Conservation (phyloP, 2,113 vertebrate genomes). For the Neogobius melanostomus region DNA sequence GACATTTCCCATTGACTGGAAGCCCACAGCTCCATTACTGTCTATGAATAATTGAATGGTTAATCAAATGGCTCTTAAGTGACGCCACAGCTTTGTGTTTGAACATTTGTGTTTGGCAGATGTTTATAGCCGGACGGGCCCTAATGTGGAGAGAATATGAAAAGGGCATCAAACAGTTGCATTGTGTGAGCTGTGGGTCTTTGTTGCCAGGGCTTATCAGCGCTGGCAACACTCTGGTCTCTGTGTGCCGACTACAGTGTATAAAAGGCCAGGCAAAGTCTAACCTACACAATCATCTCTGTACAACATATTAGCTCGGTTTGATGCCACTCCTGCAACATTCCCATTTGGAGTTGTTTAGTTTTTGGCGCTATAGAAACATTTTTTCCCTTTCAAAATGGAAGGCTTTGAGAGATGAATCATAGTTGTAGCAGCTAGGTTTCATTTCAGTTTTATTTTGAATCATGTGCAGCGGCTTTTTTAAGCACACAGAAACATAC, state of each 20-base stretch:
- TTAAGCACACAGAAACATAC: too few relatives aligned
- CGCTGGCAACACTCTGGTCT: slow-evolving; percentile 26
- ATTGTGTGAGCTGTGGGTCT: slow-evolving; percentile 46
- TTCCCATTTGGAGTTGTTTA: not conserved
- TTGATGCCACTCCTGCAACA: not conserved
- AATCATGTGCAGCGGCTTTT: too few relatives aligned
- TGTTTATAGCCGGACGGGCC: slow-evolving; percentile 25
- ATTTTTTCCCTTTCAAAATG: not conserved
- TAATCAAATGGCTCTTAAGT: slow-evolving; percentile 41
- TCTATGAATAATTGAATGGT: slow-evolving; percentile 62
- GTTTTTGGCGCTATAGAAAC: not conserved
- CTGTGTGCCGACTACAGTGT: slow-evolving; percentile 31
- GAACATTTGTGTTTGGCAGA: slow-evolving; percentile 15
- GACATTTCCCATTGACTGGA: slow-evolving; percentile 47
- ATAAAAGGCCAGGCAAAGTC: slow-evolving; percentile 13
- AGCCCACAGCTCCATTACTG: slow-evolving; percentile 32
- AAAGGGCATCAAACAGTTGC: slow-evolving; percentile 54
- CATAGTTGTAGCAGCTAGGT: not conserved
- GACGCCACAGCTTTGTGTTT: slow-evolving; percentile 20
- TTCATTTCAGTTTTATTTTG: not conserved
- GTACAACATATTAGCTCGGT: slow-evolving; percentile 2
- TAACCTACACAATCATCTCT: slow-evolving; percentile 11
- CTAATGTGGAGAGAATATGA: slow-evolving; percentile 53
- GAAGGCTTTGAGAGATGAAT: slow-evolving; percentile 7
- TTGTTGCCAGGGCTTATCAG: slow-evolving; percentile 52